These are phyloP conservation scores for Galbula dea DNA, from an alignment of 2,113 vertebrate species.

Conservation along the genomic window DNA sequence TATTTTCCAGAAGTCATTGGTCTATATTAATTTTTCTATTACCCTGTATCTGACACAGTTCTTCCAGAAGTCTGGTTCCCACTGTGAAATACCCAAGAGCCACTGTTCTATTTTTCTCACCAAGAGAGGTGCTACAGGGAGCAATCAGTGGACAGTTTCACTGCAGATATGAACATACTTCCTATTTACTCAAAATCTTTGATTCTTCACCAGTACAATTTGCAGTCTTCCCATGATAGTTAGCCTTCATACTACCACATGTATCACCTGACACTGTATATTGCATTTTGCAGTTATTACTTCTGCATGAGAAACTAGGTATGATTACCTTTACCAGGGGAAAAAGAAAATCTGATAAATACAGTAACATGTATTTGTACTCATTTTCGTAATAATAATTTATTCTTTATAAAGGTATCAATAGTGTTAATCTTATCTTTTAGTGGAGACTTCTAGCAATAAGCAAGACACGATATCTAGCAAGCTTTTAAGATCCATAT, in stretches of 20 bases:
- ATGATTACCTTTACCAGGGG: neutral
- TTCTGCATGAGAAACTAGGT: neutral
- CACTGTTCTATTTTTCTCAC: neutral
- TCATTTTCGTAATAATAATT: neutral
- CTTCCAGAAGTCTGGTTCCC: neutral
- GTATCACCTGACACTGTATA: neutral
- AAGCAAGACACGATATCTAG: rapidly evolving
- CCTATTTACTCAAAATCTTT: neutral
- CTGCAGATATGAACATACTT: neutral
- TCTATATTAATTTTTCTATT: neutral
- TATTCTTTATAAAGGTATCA: neutral
- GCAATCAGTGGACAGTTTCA: neutral
- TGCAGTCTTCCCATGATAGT: neutral
- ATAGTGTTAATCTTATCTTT: neutral
- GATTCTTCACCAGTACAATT: neutral
- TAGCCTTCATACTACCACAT: neutral
- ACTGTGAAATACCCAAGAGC: neutral
- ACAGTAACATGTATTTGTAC: neutral
- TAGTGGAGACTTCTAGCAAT: neutral
- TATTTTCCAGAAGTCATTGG: neutral
- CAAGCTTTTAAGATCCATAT: neutral
- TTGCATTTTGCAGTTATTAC: neutral
- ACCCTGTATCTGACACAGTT: neutral
- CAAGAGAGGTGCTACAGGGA: neutral
- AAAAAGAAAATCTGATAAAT: neutral